phyloP scores from a whole-genome alignment of 1,140 invertebrate species.

The Papilio helenus region DNA sequence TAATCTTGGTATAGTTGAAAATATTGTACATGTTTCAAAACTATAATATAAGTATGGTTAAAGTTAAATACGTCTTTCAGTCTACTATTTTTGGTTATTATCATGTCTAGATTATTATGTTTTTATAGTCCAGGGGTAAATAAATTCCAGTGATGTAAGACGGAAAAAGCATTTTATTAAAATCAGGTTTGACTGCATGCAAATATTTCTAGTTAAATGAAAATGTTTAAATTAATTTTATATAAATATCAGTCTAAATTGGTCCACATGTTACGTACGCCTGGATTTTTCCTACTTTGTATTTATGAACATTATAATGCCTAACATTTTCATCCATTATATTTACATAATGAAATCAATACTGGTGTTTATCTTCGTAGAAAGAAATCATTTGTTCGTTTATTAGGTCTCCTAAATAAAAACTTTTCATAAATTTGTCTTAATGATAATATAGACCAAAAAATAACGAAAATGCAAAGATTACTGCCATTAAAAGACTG shows the following conservation, averaged over 20 bases:
- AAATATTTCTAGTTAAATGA: neutral
- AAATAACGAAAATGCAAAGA: conserved; percentile 11
- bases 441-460: neutral
- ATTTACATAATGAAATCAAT: neutral
- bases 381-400: neutral
- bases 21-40: neutral
- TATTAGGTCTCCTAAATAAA: neutral
- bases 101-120: neutral
- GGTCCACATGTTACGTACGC: neutral
- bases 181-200: neutral
- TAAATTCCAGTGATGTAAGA: neutral
- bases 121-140: neutral
- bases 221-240: neutral
- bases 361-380: neutral
- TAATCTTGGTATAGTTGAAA: neutral
- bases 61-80: neutral
- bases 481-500: conserved; percentile 38
- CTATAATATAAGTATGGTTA: too few relatives aligned
- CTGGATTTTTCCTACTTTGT: neutral
- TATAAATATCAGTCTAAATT: neutral
- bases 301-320: neutral
- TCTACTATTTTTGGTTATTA: neutral
- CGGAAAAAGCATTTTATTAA: neutral
- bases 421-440: neutral
- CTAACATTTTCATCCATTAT: neutral